Percentiles rank a stretch among this genome's conserved stretches.
Conservation (phyloP, 2,888 invertebrate genomes). For the Thumatha senex region DNA sequence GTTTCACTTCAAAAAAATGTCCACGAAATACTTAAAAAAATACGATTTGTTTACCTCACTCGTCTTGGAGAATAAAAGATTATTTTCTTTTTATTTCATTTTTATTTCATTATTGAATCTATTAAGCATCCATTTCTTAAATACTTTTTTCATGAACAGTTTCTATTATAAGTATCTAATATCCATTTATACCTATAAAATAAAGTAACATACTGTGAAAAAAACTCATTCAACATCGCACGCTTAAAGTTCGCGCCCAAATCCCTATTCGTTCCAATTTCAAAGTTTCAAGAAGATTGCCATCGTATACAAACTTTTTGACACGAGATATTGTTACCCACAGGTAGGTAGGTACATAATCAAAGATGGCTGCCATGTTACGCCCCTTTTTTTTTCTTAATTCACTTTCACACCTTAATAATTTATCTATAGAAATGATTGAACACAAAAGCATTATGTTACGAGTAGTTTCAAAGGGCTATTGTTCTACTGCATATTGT, state of each 20-base stretch:
- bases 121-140: too few species aligned
- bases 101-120: too few species aligned
- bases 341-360: constrained; percentile 8
- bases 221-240: too few species aligned
- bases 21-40: too few species aligned
- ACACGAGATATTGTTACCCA: background rate
- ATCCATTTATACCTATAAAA: too few species aligned
- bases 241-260: background rate
- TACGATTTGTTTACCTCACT: too few species aligned
- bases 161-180: too few species aligned
- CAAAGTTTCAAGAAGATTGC: constrained; percentile 4
- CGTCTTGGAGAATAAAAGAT: too few species aligned
- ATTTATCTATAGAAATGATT: constrained; percentile 6
- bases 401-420: background rate
- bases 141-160: too few species aligned
- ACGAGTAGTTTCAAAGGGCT: background rate
- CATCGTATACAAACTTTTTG: background rate
- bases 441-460: constrained; percentile 4
- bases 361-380: constrained; percentile 3
- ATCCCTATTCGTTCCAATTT: constrained; percentile 2
- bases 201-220: too few species aligned
- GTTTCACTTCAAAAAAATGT: too few species aligned
- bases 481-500: constrained; percentile 4
- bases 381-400: constrained; percentile 4
- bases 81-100: too few species aligned